Evolutionary conservation across 2,113 vertebrate species (phyloP).

Genomic region (Chaetodon trifascialis): DNA sequence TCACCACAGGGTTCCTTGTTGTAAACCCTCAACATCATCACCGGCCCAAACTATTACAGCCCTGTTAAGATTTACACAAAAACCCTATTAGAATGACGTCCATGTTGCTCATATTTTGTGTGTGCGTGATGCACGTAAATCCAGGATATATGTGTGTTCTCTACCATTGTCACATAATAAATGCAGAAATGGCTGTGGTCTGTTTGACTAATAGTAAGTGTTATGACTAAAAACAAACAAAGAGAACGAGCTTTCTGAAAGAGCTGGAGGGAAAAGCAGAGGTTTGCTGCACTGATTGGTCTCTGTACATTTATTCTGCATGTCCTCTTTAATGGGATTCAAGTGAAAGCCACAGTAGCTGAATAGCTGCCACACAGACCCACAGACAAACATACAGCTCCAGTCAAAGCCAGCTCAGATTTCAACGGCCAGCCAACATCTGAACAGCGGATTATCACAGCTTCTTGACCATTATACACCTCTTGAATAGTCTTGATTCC

Average conservation of each 20-base stretch:
- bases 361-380: conserved; percentile 56
- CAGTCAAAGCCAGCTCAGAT: conserved; percentile 59
- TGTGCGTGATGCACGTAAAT: conserved; percentile 28
- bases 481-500: conserved; percentile 69
- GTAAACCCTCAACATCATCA: conserved; percentile 53
- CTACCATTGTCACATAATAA: conserved; percentile 45
- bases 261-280: conserved; percentile 7
- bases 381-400: conserved; percentile 53
- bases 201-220: conserved; percentile 34
- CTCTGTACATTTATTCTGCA: conserved; percentile 18
- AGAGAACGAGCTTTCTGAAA: conserved; percentile 14
- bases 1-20: conserved; percentile 45
- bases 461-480: conserved; percentile 70
- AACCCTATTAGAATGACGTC: not conserved
- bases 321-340: conserved; percentile 52
- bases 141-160: conserved; percentile 6
- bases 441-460: conserved; percentile 74
- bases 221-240: not conserved
- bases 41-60: conserved; percentile 21
- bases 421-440: conserved; percentile 68
- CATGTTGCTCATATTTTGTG: conserved; percentile 16
- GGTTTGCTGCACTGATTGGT: conserved; percentile 23
- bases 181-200: not conserved
- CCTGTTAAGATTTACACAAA: conserved; percentile 32
- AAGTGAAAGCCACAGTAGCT: conserved; percentile 59